These are phyloP conservation scores for Prinia subflava DNA, from an alignment of 2,113 vertebrate genomes.

Conservation along the genomic window DNA sequence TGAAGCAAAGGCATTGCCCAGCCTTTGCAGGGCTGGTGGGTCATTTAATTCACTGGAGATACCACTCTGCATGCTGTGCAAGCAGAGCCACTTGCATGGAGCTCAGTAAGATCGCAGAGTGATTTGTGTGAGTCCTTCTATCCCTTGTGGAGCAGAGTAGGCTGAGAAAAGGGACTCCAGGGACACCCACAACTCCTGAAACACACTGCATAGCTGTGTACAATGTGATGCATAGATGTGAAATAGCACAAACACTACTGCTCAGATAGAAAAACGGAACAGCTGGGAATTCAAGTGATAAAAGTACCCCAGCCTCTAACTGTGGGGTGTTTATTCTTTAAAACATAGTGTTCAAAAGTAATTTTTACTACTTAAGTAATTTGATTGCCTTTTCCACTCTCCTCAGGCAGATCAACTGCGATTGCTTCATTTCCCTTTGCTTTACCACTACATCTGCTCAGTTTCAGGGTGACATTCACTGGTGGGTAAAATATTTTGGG, in stretches of 20 bases:
- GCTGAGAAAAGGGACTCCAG: background rate
- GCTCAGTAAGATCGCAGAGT: background rate
- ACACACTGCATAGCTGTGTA: background rate
- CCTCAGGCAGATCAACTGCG: background rate
- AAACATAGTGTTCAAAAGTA: background rate
- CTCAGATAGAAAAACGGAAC: background rate
- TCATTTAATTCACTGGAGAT: background rate
- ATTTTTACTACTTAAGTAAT: background rate
- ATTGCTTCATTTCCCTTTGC: background rate
- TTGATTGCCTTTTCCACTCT: background rate
- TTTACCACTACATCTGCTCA: background rate
- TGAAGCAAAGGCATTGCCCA: rapidly evolving
- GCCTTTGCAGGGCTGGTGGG: background rate
- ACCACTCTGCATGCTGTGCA: background rate
- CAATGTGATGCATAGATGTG: background rate
- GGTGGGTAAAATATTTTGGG: background rate
- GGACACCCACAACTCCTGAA: rapidly evolving
- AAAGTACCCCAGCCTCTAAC: background rate
- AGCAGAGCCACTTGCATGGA: rapidly evolving
- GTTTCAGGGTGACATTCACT: background rate
- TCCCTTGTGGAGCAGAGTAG: background rate
- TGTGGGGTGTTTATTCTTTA: background rate
- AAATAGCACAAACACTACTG: background rate
- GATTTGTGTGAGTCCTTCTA: background rate
- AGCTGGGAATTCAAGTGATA: background rate